These are phyloP conservation scores for Drosophila siamana DNA, from an alignment of 2,888 invertebrate species.

Conservation along the genomic window DNA sequence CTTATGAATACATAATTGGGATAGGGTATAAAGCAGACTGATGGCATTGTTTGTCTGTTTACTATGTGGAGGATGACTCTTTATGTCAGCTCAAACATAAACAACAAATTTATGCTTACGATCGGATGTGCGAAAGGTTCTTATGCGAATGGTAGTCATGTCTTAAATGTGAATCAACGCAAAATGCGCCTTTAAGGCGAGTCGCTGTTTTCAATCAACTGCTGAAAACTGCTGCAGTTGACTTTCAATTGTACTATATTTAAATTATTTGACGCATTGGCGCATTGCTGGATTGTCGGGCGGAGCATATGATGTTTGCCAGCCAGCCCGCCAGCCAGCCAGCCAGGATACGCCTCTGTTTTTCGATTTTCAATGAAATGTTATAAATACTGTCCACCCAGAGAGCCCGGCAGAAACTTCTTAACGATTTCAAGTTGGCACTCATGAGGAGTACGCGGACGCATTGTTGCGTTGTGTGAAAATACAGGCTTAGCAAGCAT, in stretches of 20 bases:
- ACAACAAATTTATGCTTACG: slow-evolving; percentile 24
- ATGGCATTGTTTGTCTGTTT: slow-evolving; percentile 19
- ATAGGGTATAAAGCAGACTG: slow-evolving; percentile 13
- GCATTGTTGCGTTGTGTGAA: slow-evolving; percentile 76
- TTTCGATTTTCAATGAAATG: slow-evolving; percentile 37
- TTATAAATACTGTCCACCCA: slow-evolving; percentile 39
- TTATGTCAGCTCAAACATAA: slow-evolving; percentile 22
- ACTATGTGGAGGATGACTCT: slow-evolving; percentile 11
- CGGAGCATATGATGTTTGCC: slow-evolving; percentile 13
- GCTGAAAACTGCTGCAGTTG: slow-evolving; percentile 10
- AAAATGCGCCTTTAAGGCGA: slow-evolving; percentile 9
- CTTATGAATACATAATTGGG: slow-evolving; percentile 23
- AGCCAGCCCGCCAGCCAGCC: neutral
- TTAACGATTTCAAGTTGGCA: slow-evolving; percentile 57
- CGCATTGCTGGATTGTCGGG: slow-evolving; percentile 8
- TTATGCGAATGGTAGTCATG: neutral
- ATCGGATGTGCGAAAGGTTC: slow-evolving; percentile 12
- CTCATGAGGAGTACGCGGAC: slow-evolving; percentile 51
- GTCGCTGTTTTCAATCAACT: slow-evolving; percentile 2
- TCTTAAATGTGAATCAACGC: slow-evolving; percentile 18
- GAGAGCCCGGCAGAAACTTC: slow-evolving; percentile 41
- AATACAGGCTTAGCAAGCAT: slow-evolving; percentile 74
- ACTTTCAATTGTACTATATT: slow-evolving; percentile 27
- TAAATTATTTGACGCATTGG: slow-evolving; percentile 10
- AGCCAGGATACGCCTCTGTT: slow-evolving; percentile 23